Percentiles rank a stretch among this genome's conserved stretches.
Conservation (phyloP, 2,797 vertebrate species). For the Rhinoraja longicauda region DNA sequence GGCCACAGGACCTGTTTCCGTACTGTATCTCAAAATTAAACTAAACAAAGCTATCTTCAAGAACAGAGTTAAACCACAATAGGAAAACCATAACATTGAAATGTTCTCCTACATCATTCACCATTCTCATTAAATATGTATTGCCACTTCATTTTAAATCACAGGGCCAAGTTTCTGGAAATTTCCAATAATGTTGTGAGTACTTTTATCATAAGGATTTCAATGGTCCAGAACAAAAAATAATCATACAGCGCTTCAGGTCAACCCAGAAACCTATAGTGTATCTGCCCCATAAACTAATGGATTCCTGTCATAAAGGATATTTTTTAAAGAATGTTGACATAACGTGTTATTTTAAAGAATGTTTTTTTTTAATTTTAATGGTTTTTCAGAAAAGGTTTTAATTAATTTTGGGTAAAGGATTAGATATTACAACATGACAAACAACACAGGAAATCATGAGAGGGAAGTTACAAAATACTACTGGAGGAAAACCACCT, state of each 20-base stretch:
- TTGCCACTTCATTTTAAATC: not conserved
- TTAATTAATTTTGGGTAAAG: not conserved
- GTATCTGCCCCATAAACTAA: not conserved
- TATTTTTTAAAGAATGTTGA: not conserved
- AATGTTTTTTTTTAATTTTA: not conserved
- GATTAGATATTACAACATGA: not conserved
- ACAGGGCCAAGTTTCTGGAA: not conserved
- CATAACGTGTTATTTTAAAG: not conserved
- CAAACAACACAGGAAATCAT: not conserved
- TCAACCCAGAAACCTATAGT: not conserved
- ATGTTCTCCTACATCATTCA: not conserved
- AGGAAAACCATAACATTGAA: not conserved
- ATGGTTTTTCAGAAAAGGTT: not conserved
- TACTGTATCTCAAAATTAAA: no score
- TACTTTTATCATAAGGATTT: not conserved
- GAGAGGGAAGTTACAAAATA: not conserved
- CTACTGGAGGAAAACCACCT: not conserved
- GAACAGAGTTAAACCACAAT: not conserved
- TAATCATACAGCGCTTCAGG: not conserved
- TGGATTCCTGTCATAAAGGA: not conserved
- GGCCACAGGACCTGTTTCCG: no score
- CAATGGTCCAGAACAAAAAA: not conserved
- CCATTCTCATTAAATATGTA: not conserved
- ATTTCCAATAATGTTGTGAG: not conserved
- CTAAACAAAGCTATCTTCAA: not conserved